Percentiles rank a stretch among this genome's conserved stretches.
Evolutionary conservation across 2,888 invertebrate genomes (phyloP).

Genomic region (Onchidella celtica): DNA sequence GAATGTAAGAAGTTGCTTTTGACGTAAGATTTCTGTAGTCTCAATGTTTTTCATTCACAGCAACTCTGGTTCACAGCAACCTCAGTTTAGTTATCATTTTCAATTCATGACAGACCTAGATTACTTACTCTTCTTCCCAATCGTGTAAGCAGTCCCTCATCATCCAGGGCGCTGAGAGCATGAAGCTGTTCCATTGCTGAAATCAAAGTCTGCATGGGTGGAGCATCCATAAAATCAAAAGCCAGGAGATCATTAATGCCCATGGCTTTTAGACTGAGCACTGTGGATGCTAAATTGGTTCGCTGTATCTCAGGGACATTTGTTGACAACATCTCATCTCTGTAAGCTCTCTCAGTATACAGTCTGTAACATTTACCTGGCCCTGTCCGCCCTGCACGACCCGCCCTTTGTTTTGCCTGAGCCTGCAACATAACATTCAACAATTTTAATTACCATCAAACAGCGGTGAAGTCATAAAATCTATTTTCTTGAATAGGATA

Average conservation of each 20-base stretch:
- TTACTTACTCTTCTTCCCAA: slow-evolving; percentile 83
- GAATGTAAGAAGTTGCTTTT: too few species aligned
- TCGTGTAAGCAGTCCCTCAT: slow-evolving; percentile 83
- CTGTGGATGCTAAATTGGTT: slow-evolving; percentile 97
- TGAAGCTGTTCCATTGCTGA: slow-evolving; percentile 98
- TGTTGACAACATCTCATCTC: slow-evolving; percentile 94
- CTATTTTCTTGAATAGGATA: too few species aligned
- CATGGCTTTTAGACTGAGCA: slow-evolving; percentile 98
- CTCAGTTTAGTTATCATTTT: too few species aligned
- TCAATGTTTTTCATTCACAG: too few species aligned
- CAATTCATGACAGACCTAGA: too few species aligned
- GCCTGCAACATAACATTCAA: too few species aligned
- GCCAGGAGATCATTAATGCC: slow-evolving; percentile 98
- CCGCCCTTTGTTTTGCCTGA: slow-evolving; percentile 98
- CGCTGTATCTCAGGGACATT: slow-evolving; percentile 98
- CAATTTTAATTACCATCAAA: too few species aligned
- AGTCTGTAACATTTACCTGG: slow-evolving; percentile 97
- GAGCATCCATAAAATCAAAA: slow-evolving; percentile 99
- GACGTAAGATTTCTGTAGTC: too few species aligned
- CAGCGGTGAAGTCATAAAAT: too few species aligned
- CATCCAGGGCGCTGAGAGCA: slow-evolving; percentile 97
- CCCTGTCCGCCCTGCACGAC: slow-evolving; percentile 97
- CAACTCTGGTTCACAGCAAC: too few species aligned
- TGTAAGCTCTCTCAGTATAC: slow-evolving; percentile 98
- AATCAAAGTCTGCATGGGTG: slow-evolving; percentile 97